Conservation (phyloP, 2,797 vertebrate species). For the Sebastes dallii region DNA sequence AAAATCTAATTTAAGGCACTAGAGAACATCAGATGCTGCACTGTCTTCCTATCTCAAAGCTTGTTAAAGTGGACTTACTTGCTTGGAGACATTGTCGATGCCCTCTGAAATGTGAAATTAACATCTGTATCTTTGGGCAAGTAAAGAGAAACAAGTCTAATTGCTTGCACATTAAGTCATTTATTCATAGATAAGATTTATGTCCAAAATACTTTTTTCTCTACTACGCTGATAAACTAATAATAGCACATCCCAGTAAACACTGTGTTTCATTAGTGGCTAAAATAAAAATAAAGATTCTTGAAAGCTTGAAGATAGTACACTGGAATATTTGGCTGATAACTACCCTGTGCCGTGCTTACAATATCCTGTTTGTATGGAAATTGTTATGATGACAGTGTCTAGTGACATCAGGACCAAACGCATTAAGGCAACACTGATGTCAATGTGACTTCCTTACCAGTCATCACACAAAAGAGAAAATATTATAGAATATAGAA, state of each 20-base stretch:
- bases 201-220: slow-evolving; percentile 42
- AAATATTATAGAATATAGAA: too few species aligned
- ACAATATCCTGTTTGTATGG: not conserved
- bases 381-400: too few species aligned
- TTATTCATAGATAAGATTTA: slow-evolving; percentile 64
- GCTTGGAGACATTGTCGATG: slow-evolving; percentile 63
- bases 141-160: slow-evolving; percentile 51
- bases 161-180: slow-evolving; percentile 45
- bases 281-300: not conserved
- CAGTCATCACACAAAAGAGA: too few species aligned
- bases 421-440: too few species aligned
- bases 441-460: too few species aligned
- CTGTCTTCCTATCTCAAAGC: slow-evolving; percentile 36
- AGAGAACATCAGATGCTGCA: slow-evolving; percentile 39
- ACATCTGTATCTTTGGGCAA: slow-evolving; percentile 71
- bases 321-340: not conserved
- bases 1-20: slow-evolving; percentile 42
- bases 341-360: not conserved
- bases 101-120: slow-evolving; percentile 75
- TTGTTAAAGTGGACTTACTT: slow-evolving; percentile 51
- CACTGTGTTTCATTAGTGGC: not conserved
- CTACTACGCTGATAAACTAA: slow-evolving; percentile 32
- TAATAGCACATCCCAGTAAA: slow-evolving; percentile 14
- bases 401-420: too few species aligned
- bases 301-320: not conserved